Evolutionary conservation across 2,113 vertebrate genomes (phyloP).

Genomic region (Cacatua alba): DNA sequence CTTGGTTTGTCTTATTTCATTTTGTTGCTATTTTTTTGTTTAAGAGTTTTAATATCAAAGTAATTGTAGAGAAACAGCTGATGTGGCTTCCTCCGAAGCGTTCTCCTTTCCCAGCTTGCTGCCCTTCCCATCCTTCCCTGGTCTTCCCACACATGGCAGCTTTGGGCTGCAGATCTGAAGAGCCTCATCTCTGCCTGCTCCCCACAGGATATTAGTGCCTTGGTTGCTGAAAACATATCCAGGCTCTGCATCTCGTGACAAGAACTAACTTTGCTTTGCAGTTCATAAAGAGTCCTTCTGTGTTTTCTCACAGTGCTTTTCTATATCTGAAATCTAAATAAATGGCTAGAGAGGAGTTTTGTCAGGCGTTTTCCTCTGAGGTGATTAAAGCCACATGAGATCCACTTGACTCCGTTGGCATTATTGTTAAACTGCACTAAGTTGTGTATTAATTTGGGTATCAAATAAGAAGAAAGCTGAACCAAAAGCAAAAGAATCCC

Average conservation of each 20-base stretch:
- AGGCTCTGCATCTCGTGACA: not conserved
- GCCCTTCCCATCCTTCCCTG: not conserved
- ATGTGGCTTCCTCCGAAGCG: not conserved
- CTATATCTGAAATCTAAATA: not conserved
- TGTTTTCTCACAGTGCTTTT: slow-evolving; percentile 4
- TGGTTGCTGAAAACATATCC: not conserved
- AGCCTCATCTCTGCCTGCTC: not conserved
- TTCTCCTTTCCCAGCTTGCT: not conserved
- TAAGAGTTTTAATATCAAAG: not conserved
- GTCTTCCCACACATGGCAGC: not conserved
- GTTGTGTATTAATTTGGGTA: not conserved
- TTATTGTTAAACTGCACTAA: not conserved
- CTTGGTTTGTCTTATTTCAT: not conserved
- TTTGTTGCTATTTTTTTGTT: not conserved
- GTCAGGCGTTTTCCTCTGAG: not conserved
- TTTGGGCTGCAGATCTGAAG: not conserved
- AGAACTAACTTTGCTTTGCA: not conserved
- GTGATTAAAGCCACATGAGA: slow-evolving; percentile 26
- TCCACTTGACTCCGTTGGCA: not conserved
- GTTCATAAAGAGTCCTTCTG: slow-evolving; percentile 16
- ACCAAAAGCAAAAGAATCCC: not conserved
- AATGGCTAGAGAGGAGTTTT: not conserved
- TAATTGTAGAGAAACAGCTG: not conserved
- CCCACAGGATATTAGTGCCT: not conserved
- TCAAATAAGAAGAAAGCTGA: not conserved